Evolutionary conservation across 2,797 vertebrate species (phyloP).

Genomic region (Notamacropus eugenii): DNA sequence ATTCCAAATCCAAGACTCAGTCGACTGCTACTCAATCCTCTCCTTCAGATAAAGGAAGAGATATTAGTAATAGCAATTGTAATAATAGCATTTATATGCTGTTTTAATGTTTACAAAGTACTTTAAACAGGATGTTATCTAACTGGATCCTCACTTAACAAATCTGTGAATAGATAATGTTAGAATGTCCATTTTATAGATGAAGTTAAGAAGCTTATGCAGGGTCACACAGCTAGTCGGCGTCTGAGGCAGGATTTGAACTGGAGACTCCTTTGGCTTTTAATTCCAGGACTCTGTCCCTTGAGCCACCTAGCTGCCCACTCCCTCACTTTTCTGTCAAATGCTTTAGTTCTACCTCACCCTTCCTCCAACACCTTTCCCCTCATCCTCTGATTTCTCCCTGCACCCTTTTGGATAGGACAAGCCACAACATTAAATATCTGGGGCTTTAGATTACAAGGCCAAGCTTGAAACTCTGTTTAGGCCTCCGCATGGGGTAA

Average conservation of each 20-base stretch:
- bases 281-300: background rate
- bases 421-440: background rate
- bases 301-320: background rate
- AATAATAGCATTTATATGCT: background rate
- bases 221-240: background rate
- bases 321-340: background rate
- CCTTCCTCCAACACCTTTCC: background rate
- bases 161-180: background rate
- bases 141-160: background rate
- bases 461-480: background rate
- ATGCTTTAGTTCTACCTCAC: background rate
- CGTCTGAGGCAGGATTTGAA: background rate
- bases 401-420: background rate
- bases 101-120: background rate
- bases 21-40: no score
- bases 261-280: background rate
- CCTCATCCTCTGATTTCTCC: background rate
- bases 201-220: background rate
- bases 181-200: background rate
- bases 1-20: background rate
- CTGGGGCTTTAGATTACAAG: no score
- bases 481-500: background rate
- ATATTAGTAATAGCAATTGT: background rate
- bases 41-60: background rate
- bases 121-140: background rate